Percentiles rank a stretch among this genome's conserved stretches.
These are phyloP conservation scores for Diadumene lineata DNA, from an alignment of 92 coral and sea anemone genomes.

Conservation along the genomic window DNA sequence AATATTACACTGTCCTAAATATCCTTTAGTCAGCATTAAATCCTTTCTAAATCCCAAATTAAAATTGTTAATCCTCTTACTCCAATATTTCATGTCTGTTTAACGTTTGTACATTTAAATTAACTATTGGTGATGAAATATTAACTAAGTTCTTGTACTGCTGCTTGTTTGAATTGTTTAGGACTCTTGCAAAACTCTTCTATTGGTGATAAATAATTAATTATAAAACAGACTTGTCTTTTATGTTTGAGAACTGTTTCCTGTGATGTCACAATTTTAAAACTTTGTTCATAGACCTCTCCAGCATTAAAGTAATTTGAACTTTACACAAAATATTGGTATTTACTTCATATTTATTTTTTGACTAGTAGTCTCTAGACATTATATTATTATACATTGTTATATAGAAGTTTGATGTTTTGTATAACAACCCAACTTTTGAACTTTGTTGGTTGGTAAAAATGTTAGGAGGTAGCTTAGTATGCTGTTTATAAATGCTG, in stretches of 20 bases:
- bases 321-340: too few relatives aligned
- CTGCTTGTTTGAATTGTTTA: conserved; percentile 2
- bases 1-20: background rate
- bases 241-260: background rate
- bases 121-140: background rate
- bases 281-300: too few relatives aligned
- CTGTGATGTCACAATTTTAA: background rate
- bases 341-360: too few relatives aligned
- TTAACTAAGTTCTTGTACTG: background rate
- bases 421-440: too few relatives aligned
- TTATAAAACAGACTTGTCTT: conserved; percentile 10
- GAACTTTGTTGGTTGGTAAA: too few relatives aligned
- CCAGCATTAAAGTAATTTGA: background rate
- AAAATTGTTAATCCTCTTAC: conserved; percentile 5
- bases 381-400: too few relatives aligned
- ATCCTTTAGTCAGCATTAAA: background rate
- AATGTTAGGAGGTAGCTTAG: too few relatives aligned
- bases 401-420: too few relatives aligned
- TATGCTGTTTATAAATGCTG: too few relatives aligned
- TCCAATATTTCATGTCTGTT: background rate
- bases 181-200: background rate
- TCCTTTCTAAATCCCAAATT: background rate
- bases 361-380: too few relatives aligned
- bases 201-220: conserved; percentile 3
- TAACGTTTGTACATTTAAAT: background rate